Base-by-base conservation (phyloP, 2,113 vertebrate genomes). In the Scortum barcoo region DNA sequence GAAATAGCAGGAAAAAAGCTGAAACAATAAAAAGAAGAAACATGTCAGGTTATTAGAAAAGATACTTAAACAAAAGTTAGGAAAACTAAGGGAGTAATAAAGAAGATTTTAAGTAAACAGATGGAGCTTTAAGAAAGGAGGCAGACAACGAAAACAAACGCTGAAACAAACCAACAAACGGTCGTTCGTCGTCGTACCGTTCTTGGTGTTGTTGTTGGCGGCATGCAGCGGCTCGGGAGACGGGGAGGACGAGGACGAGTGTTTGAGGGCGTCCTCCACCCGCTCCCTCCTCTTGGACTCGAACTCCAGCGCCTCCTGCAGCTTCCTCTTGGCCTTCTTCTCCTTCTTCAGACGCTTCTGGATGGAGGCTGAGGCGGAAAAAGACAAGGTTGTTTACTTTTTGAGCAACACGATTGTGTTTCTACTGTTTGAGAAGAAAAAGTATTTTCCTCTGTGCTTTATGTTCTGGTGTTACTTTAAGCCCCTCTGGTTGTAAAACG, bases 301-400 rank as follows among this genome's bases (percentile, higher is more conserved):
- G 54, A 97, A 98, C 95, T 98, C 97, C 85, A 99, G 96, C 3
- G 97, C 97, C 95, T 99, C 97, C 93, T 99, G 97, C 86, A 99
- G 96, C 97, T 98, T 99, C 96, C 97, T 96, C 94, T 99, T 99
- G 33, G 97, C 97, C 81, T 98, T 98, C 92, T 98, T 99, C 92
- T 98, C 97, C 90, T 98, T 98, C 95, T 99, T 99, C 96, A 98
- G 95, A 57, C 97, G 96, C 88, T 98, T 99, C 93, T 99, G 97
- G 95, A 98, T 97, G 94, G 97, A 97, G 94, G 97, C 97, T 99
- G 86, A 51, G 26, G n/a, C n/a, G 26, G 51, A 19, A 2, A 16
- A 28, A n/a, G 12, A 61, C 0, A 24, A 62, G 33, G 33, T 36
- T 36, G 33, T 36, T 36, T 36, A 6, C 33, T 36, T 36, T 36